Percentiles rank a stretch among this genome's conserved stretches.
Conservation (phyloP, 2,888 invertebrate genomes). For the Zaprionus lineosus region DNA sequence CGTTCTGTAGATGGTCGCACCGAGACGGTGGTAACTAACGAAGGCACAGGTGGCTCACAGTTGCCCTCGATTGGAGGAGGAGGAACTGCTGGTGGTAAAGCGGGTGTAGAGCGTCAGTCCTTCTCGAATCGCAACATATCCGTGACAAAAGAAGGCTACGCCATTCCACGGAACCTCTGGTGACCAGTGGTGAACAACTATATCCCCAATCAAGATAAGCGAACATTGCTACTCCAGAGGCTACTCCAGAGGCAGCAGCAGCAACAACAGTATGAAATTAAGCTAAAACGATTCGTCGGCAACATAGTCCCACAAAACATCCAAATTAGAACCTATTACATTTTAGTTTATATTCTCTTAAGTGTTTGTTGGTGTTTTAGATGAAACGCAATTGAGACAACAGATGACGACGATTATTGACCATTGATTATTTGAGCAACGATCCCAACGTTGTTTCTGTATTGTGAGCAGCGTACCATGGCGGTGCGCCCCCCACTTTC, state of each 20-base stretch:
- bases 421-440: constrained; percentile 59
- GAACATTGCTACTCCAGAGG: constrained; percentile 35
- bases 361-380: constrained; percentile 82
- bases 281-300: constrained; percentile 67
- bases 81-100: not conserved
- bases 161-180: constrained; percentile 83
- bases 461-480: constrained; percentile 32
- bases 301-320: constrained; percentile 74
- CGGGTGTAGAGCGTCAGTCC: constrained; percentile 17
- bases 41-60: constrained; percentile 31
- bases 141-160: constrained; percentile 83
- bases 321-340: constrained; percentile 80
- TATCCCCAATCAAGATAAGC: constrained; percentile 69
- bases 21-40: constrained; percentile 79
- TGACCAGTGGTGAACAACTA: constrained; percentile 81
- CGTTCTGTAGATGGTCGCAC: constrained; percentile 80
- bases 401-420: constrained; percentile 73
- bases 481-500: constrained; percentile 32
- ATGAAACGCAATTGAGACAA: constrained; percentile 81
- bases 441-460: constrained; percentile 23
- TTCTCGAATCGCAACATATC: constrained; percentile 80
- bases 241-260: constrained; percentile 49
- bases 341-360: constrained; percentile 81
- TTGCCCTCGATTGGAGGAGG: not conserved
- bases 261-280: constrained; percentile 63